These are phyloP conservation scores for Panagrolaimus sp. DNA, from an alignment of 1,140 invertebrate species.

Conservation along the genomic window DNA sequence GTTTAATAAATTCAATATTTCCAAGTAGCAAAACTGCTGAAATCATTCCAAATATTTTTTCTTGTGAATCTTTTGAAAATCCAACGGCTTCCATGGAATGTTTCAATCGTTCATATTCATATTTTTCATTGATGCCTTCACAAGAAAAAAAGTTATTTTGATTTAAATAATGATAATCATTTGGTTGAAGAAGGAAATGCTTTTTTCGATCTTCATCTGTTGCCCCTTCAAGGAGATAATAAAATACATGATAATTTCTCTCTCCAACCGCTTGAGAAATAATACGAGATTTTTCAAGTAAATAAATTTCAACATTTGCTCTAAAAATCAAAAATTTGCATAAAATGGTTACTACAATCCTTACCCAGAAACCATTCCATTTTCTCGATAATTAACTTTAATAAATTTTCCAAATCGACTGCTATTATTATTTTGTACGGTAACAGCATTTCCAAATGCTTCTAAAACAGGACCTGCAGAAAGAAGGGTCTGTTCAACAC, in stretches of 20 bases:
- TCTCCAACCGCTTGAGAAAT: constrained; percentile 84
- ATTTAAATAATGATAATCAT: constrained; percentile 78
- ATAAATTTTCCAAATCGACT: constrained; percentile 94
- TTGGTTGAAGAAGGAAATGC: constrained; percentile 72
- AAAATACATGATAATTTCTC: constrained; percentile 93
- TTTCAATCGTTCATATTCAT: constrained; percentile 86
- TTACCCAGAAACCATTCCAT: constrained; percentile 91
- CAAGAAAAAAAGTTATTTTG: constrained; percentile 59
- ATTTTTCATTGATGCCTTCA: constrained; percentile 72
- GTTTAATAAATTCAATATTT: constrained; percentile 65
- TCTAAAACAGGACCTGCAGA: constrained; percentile 90
- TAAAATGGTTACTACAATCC: constrained; percentile 44
- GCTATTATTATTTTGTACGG: constrained; percentile 89
- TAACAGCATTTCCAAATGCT: constrained; percentile 93
- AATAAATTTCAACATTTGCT: constrained; percentile 91
- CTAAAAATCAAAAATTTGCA: constrained; percentile 64
- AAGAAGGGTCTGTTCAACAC: constrained; percentile 91
- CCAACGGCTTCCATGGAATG: constrained; percentile 97
- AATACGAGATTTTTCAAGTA: constrained; percentile 90
- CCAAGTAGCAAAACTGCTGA: constrained; percentile 78
- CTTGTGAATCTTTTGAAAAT: constrained; percentile 79
- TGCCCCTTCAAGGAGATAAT: constrained; percentile 84
- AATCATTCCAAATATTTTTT: constrained; percentile 78
- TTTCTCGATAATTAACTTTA: constrained; percentile 93
- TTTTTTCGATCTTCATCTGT: constrained; percentile 74